Percentiles rank a stretch among this genome's conserved stretches.
phyloP scores from a whole-genome alignment of 2,888 invertebrate species.

The Syrphus vitripennis region DNA sequence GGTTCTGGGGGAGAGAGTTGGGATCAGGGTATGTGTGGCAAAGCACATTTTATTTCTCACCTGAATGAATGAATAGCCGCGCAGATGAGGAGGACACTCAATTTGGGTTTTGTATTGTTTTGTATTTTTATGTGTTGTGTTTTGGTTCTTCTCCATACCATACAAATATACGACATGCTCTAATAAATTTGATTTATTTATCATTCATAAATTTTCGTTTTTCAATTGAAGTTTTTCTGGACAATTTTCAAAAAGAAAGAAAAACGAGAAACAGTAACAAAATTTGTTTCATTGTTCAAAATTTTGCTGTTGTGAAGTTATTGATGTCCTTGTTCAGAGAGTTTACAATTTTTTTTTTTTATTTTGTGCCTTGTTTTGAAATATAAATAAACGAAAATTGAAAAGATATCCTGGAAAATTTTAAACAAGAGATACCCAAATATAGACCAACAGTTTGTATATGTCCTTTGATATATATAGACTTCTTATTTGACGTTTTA shows the following conservation, averaged over 20 bases:
- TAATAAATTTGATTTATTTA: constrained; percentile 65
- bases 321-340: constrained; percentile 7
- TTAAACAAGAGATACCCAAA: neutral
- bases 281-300: neutral
- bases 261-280: too few species aligned
- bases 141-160: neutral
- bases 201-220: constrained; percentile 54
- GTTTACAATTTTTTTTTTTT: neutral
- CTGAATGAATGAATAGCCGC: constrained; percentile 22
- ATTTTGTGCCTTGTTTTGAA: neutral
- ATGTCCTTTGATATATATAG: neutral
- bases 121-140: neutral
- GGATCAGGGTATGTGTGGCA: neutral
- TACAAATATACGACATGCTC: constrained; percentile 11
- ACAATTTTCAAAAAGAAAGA: constrained; percentile 26
- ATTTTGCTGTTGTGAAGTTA: neutral
- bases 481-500: neutral
- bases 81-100: neutral
- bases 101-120: neutral
- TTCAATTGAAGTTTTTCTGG: constrained; percentile 57
- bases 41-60: constrained; percentile 5
- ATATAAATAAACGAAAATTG: constrained; percentile 12
- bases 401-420: constrained; percentile 8
- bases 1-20: neutral
- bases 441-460: neutral